Base-by-base conservation (phyloP, 2,797 vertebrate genomes). In the Sebastes hubbsi region DNA sequence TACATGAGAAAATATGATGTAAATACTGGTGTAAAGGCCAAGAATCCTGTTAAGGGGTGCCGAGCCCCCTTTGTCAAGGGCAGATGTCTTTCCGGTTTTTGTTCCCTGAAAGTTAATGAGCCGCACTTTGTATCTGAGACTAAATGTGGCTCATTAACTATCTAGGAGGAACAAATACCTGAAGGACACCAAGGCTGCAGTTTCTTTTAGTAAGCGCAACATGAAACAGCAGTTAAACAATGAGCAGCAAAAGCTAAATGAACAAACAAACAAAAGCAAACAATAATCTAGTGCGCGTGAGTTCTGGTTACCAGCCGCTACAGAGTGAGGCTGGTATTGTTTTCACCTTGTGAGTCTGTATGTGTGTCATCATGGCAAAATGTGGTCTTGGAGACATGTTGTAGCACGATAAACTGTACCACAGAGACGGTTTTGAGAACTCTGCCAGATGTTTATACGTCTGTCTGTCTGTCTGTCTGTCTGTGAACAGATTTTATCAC, bases 101-200 rank as follows among this genome's bases (percentile, higher is more conserved):
- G 80, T 89, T 85, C 78, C 78, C 69, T 83, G 63, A 76, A 90
- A 89, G 60, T 84, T 88, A 89, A 89, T 90, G 85, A 88, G 80
- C 66, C 77, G 18, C 74, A 85, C 54, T 81, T 80, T 76, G 75
- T 88, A 80, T 81, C 72, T 65, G 75, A 72, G 72, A 79, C 72
- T 69, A 81, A 81, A 69, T 65, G 77, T 80, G 78, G 77, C 77
- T 89, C 86, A 89, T 89, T 90, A 88, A 88, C 77, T 78, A 83
- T 80, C 68, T 38, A 34, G 65, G 54, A 91, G 75, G 24, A 82
- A 85, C 55, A 71, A 89, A 84, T 78, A 91, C 80, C 72, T 36
- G 66, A 83, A 89, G 82, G 82, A 87, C 64, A 34, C 76, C 27
- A n/a, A 29, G 30, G 80, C 75, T 65, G 73, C 69, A 64, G 78